Base-by-base conservation (phyloP, 2,113 vertebrate species). In the Phyllostomus discolor region DNA sequence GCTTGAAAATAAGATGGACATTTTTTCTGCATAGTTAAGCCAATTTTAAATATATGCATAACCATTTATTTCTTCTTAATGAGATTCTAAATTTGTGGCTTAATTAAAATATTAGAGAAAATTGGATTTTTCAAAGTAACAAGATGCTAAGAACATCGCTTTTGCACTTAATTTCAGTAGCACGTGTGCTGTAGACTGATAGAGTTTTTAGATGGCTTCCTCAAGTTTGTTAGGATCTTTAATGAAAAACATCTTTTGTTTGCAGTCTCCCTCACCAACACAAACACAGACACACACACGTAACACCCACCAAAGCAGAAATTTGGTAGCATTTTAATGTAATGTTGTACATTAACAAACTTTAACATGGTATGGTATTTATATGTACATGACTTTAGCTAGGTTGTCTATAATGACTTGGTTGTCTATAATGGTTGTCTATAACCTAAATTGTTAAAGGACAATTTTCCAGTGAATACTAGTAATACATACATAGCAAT, bases 61-160 rank as follows among this genome's bases (percentile, higher is more conserved):
- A 46, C 19, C 38, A 57, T 92, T 90, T 98, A 43, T 94, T 88
- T 95, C 43, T 94, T 95, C 43, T 94, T 95, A 92, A 82, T 92
- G 80, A 95, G 76, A 84, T 95, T 93, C 43, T 86, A 90, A 96
- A 96, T 92, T 85, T 95, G 50, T 90, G 62, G 8, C 38, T 50
- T 91, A 89, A 87, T 96, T 96, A 70, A 93, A 91, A 97, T 96
- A 93, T 76, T 87, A 64, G 41, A 81, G 66, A 52, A 95, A 83
- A 88, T 94, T 95, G 79, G 38, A 90, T 91, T 85, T 95, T 95
- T 95, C 48, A 75, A 66, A 95, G 33, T 73, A 70, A 64, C 41
- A 97, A 70, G 78, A 88, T 91, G 20, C 78, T 92, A 80, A 95
- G 35, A 93, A 66, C 19, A 67, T 19, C 62, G 9, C 20, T 24